A percentile compares a stretch with the other conserved stretches of the same genome.
These are phyloP conservation scores for Sclerurus mexicanus DNA, from an alignment of 2,113 vertebrate species.

Conservation along the genomic window DNA sequence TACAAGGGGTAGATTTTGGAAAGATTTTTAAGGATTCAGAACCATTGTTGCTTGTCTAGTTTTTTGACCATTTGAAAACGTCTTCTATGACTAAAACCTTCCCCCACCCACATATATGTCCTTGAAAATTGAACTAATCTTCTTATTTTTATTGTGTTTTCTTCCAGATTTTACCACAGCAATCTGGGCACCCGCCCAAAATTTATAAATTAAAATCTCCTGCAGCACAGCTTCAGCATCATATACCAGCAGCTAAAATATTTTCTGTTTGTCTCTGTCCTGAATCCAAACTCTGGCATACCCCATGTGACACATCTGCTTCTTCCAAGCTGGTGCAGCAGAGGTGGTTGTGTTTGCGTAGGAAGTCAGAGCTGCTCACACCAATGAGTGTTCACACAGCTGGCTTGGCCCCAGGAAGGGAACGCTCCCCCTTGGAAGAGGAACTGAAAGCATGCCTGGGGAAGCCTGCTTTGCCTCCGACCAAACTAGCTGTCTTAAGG, in stretches of 20 bases:
- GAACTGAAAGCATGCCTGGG: conserved; percentile 60
- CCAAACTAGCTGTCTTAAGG: conserved; percentile 44
- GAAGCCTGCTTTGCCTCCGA: conserved; percentile 35
- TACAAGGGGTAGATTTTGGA: neutral
- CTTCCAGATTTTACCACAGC: conserved; percentile 43
- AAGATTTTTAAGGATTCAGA: neutral
- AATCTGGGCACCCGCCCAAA: conserved; percentile 50
- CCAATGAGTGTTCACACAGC: neutral
- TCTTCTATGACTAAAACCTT: conserved; percentile 8
- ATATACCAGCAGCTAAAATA: conserved; percentile 11
- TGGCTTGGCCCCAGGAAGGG: neutral
- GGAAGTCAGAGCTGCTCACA: conserved; percentile 16
- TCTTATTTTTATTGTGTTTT: conserved; percentile 43
- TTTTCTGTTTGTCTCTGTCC: conserved; percentile 6
- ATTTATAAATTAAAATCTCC: conserved; percentile 50
- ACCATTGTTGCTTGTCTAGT: neutral
- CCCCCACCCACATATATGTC: neutral
- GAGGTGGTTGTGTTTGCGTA: conserved; percentile 47
- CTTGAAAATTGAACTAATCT: conserved; percentile 22
- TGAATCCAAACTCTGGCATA: conserved; percentile 7
- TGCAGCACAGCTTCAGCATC: neutral
- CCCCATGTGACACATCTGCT: conserved; percentile 20
- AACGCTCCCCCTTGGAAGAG: conserved; percentile 44
- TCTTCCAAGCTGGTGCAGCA: neutral
- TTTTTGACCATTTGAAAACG: conserved; percentile 1